These are phyloP conservation scores for Drosophila recens DNA, from an alignment of 2,888 invertebrate genomes.

Conservation along the genomic window DNA sequence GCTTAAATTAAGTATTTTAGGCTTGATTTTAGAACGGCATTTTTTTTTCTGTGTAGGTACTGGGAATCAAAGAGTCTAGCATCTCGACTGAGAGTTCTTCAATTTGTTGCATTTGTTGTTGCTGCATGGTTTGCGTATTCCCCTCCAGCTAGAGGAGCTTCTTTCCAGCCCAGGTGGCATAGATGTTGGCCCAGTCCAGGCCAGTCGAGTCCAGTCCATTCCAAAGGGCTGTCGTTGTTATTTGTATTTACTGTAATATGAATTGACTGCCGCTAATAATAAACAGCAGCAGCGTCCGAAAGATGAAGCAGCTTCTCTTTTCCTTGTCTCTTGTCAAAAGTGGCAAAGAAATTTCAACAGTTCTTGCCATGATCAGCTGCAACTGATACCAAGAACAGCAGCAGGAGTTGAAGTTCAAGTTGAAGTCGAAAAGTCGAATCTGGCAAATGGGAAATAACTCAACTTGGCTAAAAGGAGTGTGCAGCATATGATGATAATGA, in stretches of 20 bases:
- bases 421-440: constrained; percentile 37
- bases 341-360: constrained; percentile 52
- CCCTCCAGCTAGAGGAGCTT: constrained; percentile 2
- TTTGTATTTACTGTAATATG: constrained; percentile 78
- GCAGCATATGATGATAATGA: constrained; percentile 72
- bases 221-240: constrained; percentile 43
- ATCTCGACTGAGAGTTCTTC: neutral
- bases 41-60: neutral
- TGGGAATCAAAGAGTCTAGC: neutral
- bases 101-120: no score
- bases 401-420: constrained; percentile 10
- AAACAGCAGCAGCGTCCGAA: constrained; percentile 50
- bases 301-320: neutral
- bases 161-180: constrained; percentile 51
- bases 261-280: constrained; percentile 79
- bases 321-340: constrained; percentile 12
- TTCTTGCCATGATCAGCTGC: constrained; percentile 58
- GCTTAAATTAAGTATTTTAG: no score
- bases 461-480: constrained; percentile 48
- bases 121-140: neutral
- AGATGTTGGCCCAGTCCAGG: constrained; percentile 1
- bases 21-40: no score
- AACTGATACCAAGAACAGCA: constrained; percentile 68
- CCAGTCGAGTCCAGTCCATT: neutral
- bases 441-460: constrained; percentile 72